phyloP scores from a whole-genome alignment of 2,113 vertebrate species.

The Otis tarda region DNA sequence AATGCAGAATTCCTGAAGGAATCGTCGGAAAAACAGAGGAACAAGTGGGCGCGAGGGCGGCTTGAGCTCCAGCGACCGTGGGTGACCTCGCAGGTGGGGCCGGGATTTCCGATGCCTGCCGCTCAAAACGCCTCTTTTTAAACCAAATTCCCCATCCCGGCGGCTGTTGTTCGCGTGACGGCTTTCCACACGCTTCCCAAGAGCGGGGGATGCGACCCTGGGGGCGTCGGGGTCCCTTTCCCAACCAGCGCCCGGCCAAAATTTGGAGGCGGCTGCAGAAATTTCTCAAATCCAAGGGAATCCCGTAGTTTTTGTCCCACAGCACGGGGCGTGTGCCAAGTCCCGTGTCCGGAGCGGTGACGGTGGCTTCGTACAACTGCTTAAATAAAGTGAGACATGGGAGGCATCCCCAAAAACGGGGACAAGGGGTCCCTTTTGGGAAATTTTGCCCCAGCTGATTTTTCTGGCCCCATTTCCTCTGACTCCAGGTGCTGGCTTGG shows the following conservation, averaged over 20 bases:
- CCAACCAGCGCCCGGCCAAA: background rate
- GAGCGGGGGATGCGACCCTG: background rate
- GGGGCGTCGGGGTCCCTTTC: background rate
- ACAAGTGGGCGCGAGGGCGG: accelerated
- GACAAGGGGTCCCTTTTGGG: accelerated
- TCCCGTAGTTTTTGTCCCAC: accelerated
- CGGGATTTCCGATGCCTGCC: background rate
- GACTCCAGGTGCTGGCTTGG: background rate
- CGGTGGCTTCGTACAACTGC: accelerated
- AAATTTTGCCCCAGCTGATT: background rate
- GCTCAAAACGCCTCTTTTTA: background rate
- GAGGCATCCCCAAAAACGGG: background rate
- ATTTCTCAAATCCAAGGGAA: background rate
- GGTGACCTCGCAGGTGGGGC: background rate
- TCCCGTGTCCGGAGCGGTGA: accelerated
- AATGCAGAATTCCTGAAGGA: background rate
- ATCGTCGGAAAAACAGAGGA: background rate
- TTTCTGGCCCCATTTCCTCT: background rate
- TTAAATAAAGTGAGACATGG: background rate
- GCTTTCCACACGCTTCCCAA: background rate
- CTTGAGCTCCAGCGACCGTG: background rate
- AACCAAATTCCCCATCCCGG: background rate
- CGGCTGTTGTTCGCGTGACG: accelerated
- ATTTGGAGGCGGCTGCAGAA: background rate
- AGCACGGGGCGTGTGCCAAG: accelerated